phyloP scores from a whole-genome alignment of 2,888 invertebrate species.

The Sthenelais limicola region DNA sequence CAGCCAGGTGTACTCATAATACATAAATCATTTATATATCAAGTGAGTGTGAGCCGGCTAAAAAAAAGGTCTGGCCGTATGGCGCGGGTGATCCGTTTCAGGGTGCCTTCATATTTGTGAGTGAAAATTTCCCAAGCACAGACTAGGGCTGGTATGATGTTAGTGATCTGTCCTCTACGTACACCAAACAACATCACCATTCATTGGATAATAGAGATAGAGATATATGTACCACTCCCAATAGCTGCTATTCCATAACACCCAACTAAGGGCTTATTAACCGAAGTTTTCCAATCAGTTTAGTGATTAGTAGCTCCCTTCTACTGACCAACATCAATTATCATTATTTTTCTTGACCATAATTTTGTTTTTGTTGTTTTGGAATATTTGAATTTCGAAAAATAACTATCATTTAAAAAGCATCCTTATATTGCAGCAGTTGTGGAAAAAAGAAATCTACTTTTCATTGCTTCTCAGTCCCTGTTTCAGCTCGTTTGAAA shows the following conservation, averaged over 20 bases:
- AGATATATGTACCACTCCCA: conserved; percentile 36
- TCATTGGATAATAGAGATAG: too few relatives aligned
- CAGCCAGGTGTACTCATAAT: too few relatives aligned
- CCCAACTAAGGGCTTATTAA: too few relatives aligned
- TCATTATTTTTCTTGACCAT: too few relatives aligned
- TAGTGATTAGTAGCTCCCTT: conserved; percentile 36
- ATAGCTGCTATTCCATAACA: neutral
- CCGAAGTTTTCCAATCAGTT: conserved; percentile 17
- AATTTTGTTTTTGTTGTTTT: too few relatives aligned
- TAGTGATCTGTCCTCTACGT: conserved; percentile 27
- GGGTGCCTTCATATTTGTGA: conserved; percentile 34
- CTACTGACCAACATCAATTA: conserved; percentile 16
- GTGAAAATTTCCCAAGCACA: conserved; percentile 36
- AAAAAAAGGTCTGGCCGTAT: conserved; percentile 12
- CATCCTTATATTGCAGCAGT: too few relatives aligned
- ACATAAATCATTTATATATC: too few relatives aligned
- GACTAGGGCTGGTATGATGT: conserved; percentile 32
- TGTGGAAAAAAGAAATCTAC: too few relatives aligned
- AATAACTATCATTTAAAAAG: too few relatives aligned
- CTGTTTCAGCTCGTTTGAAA: too few relatives aligned
- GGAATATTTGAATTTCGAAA: too few relatives aligned
- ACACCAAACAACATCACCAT: conserved; percentile 40
- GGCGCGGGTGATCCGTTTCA: conserved; percentile 17
- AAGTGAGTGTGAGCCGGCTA: conserved; percentile 24
- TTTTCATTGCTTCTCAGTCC: too few relatives aligned